phyloP scores from a whole-genome alignment of 2,797 vertebrate species.

The Meriones psammophilus region DNA sequence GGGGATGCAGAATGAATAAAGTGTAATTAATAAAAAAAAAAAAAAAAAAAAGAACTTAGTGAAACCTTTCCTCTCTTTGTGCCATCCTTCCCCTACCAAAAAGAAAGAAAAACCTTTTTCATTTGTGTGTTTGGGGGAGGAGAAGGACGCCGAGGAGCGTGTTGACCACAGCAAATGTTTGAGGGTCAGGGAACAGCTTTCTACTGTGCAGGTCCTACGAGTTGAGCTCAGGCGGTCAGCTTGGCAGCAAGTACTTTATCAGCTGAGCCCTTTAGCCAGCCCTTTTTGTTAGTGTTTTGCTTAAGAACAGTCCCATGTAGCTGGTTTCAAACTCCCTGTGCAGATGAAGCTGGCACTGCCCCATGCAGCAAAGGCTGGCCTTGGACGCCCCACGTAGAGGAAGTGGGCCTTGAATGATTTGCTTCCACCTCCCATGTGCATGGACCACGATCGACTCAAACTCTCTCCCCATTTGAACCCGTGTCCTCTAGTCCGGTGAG shows the following conservation, averaged over 20 bases:
- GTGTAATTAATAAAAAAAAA: no score
- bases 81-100: not conserved
- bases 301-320: not conserved
- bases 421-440: not conserved
- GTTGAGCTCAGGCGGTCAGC: no score
- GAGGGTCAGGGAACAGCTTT: not conserved
- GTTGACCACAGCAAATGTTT: not conserved
- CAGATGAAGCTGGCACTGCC: not conserved
- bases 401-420: not conserved
- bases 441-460: not conserved
- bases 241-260: not conserved
- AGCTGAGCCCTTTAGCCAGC: not conserved
- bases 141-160: no score
- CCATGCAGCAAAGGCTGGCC: not conserved
- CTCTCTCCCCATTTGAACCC: slow-evolving; percentile 13
- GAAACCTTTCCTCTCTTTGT: not conserved
- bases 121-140: not conserved
- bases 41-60: not conserved
- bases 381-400: no score
- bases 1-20: no score
- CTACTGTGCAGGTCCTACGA: no score
- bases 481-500: not conserved
- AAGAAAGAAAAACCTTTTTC: not conserved
- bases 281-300: not conserved
- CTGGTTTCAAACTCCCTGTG: not conserved